Conservation (phyloP, 2,113 vertebrate genomes). For the Ailuropoda melanoleuca region DNA sequence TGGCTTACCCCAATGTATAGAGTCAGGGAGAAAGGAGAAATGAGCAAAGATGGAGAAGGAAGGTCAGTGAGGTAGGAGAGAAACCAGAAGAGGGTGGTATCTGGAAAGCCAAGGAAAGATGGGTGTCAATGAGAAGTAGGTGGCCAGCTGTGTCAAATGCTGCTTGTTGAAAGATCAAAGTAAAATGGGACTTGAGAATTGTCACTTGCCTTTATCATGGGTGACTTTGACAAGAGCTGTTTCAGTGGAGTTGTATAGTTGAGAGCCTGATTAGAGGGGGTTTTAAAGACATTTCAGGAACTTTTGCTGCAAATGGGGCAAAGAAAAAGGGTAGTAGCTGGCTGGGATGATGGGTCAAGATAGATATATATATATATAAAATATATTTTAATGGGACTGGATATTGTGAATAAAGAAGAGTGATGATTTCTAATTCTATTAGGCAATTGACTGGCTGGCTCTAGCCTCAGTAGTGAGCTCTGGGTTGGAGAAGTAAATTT, state of each 20-base stretch:
- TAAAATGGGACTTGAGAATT: not conserved
- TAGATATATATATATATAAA: not conserved
- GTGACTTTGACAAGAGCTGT: not conserved
- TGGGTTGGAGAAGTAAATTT: not conserved
- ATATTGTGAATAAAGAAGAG: not conserved
- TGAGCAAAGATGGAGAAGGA: not conserved
- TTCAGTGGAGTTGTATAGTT: not conserved
- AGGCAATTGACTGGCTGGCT: not conserved
- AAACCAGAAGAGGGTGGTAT: not conserved
- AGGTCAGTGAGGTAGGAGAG: not conserved
- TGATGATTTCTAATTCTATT: not conserved
- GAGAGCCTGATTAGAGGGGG: not conserved
- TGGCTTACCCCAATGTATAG: not conserved
- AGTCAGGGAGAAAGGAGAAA: not conserved
- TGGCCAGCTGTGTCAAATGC: not conserved
- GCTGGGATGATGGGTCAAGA: not conserved
- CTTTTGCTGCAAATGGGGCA: not conserved
- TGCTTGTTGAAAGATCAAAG: not conserved
- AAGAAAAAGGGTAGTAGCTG: not conserved
- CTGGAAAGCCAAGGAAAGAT: not conserved
- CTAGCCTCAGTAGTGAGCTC: not conserved
- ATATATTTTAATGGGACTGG: not conserved
- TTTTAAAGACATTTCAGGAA: not conserved
- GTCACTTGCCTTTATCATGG: not conserved
- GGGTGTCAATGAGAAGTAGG: not conserved